Conservation (phyloP, 2,113 vertebrate genomes). For the Bombycilla garrulus region DNA sequence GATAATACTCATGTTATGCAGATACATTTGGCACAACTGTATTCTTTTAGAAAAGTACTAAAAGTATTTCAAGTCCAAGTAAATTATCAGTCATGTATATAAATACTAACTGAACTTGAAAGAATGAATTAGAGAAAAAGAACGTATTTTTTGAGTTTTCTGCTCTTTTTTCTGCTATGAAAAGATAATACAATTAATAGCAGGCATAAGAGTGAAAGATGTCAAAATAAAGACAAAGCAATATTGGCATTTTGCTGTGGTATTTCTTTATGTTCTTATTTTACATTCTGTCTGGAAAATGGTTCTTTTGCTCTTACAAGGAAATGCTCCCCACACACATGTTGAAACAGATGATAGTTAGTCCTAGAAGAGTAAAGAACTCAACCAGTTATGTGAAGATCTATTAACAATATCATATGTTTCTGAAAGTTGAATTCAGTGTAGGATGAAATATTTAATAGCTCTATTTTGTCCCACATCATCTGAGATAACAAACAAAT, state of each 20-base stretch:
- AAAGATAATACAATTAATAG: not conserved
- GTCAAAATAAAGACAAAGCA: not conserved
- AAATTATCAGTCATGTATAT: not conserved
- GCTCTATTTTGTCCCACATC: not conserved
- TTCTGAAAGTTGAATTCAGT: not conserved
- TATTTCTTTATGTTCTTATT: not conserved
- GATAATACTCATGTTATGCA: not conserved
- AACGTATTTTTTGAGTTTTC: not conserved
- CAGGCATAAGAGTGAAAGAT: not conserved
- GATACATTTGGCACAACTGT: not conserved
- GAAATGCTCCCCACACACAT: not conserved
- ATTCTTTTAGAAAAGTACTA: not conserved
- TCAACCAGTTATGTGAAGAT: not conserved
- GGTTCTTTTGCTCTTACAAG: not conserved
- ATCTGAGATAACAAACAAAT: not conserved
- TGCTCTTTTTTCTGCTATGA: not conserved
- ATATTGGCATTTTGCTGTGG: not conserved
- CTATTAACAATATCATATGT: not conserved
- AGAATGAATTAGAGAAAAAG: not conserved
- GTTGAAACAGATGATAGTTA: not conserved
- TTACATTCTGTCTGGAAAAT: not conserved
- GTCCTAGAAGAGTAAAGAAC: not conserved
- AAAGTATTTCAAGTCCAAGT: not conserved
- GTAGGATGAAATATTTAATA: not conserved
- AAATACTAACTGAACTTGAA: not conserved